These are phyloP conservation scores for Anas platyrhynchos DNA, from an alignment of 2,113 vertebrate genomes.

Conservation along the genomic window DNA sequence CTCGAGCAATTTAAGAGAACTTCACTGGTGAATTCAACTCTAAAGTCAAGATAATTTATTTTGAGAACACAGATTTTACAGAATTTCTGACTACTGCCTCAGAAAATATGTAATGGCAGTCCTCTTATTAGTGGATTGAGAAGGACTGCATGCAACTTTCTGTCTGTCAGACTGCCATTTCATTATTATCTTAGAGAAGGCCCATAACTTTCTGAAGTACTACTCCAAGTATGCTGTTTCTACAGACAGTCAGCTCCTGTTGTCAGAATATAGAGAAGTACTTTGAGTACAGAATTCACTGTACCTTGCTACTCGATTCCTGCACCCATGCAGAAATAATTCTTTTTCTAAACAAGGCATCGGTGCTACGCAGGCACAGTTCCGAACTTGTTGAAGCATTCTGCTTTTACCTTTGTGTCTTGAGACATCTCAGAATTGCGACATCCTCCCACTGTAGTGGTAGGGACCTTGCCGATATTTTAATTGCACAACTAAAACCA, in stretches of 20 bases:
- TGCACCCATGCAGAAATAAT: neutral
- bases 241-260: neutral
- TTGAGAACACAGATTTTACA: neutral
- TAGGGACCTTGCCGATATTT: neutral
- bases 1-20: neutral
- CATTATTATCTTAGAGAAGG: neutral
- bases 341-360: neutral
- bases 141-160: neutral
- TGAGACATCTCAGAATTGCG: neutral
- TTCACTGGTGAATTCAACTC: neutral
- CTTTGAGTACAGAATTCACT: neutral
- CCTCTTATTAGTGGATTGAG: neutral
- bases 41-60: neutral
- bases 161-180: neutral
- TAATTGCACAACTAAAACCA: neutral
- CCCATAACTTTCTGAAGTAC: neutral
- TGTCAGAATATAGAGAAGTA: rapidly evolving
- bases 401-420: neutral
- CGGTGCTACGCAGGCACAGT: neutral
- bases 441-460: neutral
- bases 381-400: neutral
- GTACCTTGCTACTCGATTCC: neutral
- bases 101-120: neutral
- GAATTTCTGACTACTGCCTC: neutral
- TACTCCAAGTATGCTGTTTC: neutral